These are phyloP conservation scores for Gyrodactylus bullatarudis DNA, from an alignment of 1,140 invertebrate species.

Conservation along the genomic window DNA sequence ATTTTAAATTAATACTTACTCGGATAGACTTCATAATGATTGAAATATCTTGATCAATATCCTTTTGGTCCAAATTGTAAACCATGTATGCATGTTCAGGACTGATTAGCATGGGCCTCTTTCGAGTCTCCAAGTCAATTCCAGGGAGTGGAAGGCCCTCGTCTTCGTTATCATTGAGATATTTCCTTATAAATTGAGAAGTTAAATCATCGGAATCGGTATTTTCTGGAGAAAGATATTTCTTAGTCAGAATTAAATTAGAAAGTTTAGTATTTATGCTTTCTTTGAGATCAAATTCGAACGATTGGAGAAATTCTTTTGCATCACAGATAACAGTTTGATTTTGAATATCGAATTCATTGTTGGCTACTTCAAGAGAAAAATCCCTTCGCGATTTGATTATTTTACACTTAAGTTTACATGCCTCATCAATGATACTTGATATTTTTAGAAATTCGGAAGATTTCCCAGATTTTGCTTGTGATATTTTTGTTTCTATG, in stretches of 20 bases:
- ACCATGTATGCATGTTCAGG: neutral
- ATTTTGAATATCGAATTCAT: neutral
- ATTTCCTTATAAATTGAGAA: neutral
- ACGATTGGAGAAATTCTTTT: neutral
- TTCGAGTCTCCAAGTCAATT: neutral
- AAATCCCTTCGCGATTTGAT: neutral
- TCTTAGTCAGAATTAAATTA: neutral
- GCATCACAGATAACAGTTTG: neutral
- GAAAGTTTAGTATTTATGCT: neutral
- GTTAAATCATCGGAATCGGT: neutral
- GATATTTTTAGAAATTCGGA: neutral
- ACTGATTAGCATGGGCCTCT: neutral
- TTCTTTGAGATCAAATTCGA: neutral
- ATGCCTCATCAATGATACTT: neutral
- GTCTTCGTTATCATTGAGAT: neutral
- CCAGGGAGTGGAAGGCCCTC: neutral
- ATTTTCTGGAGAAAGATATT: neutral
- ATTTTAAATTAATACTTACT: too few species aligned
- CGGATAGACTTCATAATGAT: neutral
- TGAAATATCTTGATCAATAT: neutral
- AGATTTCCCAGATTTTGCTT: neutral
- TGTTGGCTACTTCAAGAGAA: neutral
- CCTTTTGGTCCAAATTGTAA: neutral
- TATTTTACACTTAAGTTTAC: neutral
- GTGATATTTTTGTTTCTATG: neutral